A percentile compares a stretch with the other conserved stretches of the same genome.
phyloP scores from a whole-genome alignment of 2,888 invertebrate species.

The Phyto melanocephala region DNA sequence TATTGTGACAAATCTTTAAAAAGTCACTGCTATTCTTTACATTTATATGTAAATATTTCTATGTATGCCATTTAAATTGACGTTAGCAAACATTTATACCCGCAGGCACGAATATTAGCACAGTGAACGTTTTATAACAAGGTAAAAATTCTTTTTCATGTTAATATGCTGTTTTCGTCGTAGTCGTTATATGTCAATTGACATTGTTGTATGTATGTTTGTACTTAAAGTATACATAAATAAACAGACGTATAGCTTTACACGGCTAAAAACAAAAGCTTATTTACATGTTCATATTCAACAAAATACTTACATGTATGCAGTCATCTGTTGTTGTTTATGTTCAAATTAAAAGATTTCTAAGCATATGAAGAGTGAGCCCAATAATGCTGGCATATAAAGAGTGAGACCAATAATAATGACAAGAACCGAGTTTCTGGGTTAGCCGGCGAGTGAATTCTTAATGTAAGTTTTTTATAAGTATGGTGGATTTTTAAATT shows the following conservation, averaged over 20 bases:
- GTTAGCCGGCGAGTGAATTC: too few relatives aligned
- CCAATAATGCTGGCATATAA: too few relatives aligned
- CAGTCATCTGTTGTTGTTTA: background rate
- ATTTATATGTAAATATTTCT: background rate
- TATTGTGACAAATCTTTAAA: background rate
- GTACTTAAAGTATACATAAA: background rate
- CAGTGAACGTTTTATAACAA: constrained; percentile 42
- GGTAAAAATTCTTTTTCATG: constrained; percentile 51
- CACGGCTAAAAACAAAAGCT: background rate
- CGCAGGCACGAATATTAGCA: constrained; percentile 45
- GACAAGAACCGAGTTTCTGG: too few relatives aligned
- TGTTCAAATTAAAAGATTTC: constrained; percentile 47
- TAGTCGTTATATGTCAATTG: constrained; percentile 48
- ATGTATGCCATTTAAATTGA: background rate
- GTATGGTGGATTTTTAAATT: too few relatives aligned
- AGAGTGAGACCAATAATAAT: too few relatives aligned
- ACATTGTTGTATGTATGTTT: constrained; percentile 33
- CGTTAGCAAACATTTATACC: constrained; percentile 34
- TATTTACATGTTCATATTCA: background rate
- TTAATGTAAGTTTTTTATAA: too few relatives aligned
- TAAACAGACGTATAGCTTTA: background rate
- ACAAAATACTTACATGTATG: constrained; percentile 30
- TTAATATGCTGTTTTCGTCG: constrained; percentile 30
- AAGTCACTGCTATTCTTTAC: background rate
- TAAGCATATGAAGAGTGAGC: constrained; percentile 6